Percentiles rank a stretch among this genome's conserved stretches.
Evolutionary conservation across 2,888 invertebrate species (phyloP).

Genomic region (Orthonevra nobilis): DNA sequence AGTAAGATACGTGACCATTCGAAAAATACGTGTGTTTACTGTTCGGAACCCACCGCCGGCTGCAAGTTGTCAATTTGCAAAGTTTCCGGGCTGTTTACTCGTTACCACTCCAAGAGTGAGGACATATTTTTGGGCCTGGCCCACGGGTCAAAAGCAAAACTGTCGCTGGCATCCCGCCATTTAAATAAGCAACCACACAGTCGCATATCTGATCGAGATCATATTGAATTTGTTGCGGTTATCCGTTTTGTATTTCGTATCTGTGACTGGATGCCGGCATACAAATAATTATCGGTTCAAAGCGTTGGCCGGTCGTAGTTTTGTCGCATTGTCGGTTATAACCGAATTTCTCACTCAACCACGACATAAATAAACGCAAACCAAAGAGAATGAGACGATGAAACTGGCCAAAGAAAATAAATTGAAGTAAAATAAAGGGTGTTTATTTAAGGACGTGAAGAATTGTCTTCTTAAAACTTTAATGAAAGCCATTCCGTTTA

Average conservation of each 20-base stretch:
- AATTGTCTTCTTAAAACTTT: no score
- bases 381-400: constrained; percentile 32
- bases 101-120: constrained; percentile 32
- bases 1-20: no score
- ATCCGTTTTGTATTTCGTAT: neutral
- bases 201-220: constrained; percentile 34
- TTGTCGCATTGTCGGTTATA: constrained; percentile 42
- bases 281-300: constrained; percentile 41
- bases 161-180: constrained; percentile 12
- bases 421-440: no score
- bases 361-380: constrained; percentile 22
- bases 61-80: constrained; percentile 47
- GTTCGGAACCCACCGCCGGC: constrained; percentile 4
- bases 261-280: no score
- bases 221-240: constrained; percentile 41
- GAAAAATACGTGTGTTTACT: constrained; percentile 14
- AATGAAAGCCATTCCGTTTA: no score
- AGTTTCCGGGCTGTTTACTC: constrained; percentile 50
- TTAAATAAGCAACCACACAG: constrained; percentile 35
- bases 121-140: constrained; percentile 65
- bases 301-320: constrained; percentile 16
- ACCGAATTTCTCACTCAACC: constrained; percentile 51
- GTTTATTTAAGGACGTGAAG: constrained; percentile 60
- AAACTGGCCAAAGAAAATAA: constrained; percentile 62
- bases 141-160: constrained; percentile 58